Evolutionary conservation across 2,113 vertebrate species (phyloP), one percentile per base, ranked within the genome.

Genomic region (Chitala chitala): DNA sequence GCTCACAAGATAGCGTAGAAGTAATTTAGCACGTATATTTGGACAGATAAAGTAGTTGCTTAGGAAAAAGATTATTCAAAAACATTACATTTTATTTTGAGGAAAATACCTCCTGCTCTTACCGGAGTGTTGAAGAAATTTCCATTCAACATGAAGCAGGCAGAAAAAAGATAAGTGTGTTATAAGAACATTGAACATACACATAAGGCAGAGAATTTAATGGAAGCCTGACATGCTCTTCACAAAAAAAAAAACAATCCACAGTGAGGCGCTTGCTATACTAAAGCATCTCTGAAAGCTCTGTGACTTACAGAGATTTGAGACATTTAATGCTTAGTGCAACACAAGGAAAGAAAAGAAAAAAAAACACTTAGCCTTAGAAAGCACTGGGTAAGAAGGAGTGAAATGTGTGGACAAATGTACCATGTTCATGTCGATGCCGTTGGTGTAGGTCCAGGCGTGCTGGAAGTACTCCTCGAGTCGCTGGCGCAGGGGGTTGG

Each of bases 361-460:
- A 20, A n/a, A 13, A 31, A 26, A 24, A 40, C 55, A 26, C 29
- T 55, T 12, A 17, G 6, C 29, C 7, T n/a, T 10, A 24, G 36
- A 20, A 38, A 26, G 54, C 1, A 33, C 20, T 3, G 4, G 42
- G 4, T 22, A 17, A 36, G 4, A 5, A 50, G 26, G 4, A 26
- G 71, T 26, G 51, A 20, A 46, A 26, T 64, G 69, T 40, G 46
- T 31, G 64, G 56, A 84, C n/a, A n/a, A n/a, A 88, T 93, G 84
- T 96, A 99, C 97, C 96, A 98, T 98, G 80, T 99, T 99, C 97
- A 99, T 98, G 86, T 99, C 97, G 79, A 98, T 98, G 88, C 97
- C 97, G 44, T 99, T 99, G 85, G 97, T 99, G 88, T 99, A 98
- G 0, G 94, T 95, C 96, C 97, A 99, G 0, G 97, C 96, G 0